Conservation (phyloP, 2,113 vertebrate genomes). For the Rhinopomastus cyanomelas region DNA sequence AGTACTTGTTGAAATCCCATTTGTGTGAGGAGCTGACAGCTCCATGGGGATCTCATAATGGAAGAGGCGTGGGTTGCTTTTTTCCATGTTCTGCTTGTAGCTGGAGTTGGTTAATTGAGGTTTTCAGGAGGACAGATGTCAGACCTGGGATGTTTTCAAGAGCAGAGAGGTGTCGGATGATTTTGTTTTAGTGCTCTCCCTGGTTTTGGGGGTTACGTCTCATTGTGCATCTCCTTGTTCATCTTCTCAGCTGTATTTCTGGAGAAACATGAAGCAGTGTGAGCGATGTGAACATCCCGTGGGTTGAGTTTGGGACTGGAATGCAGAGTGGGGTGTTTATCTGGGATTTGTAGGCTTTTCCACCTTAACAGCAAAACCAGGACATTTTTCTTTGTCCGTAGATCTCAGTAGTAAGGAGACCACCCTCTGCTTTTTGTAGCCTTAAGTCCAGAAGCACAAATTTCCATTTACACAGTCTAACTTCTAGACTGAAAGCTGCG, state of each 20-base stretch:
- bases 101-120: background rate
- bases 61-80: background rate
- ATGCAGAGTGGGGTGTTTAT: background rate
- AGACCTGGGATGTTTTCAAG: background rate
- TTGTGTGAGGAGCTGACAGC: background rate
- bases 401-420: background rate
- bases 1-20: fast-evolving
- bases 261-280: background rate
- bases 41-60: fast-evolving
- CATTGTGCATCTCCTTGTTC: background rate
- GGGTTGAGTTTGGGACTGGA: background rate
- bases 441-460: background rate
- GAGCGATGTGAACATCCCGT: background rate
- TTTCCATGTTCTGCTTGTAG: background rate
- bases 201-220: fast-evolving
- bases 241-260: background rate
- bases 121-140: background rate
- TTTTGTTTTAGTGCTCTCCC: background rate
- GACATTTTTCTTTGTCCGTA: background rate
- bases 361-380: background rate
- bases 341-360: background rate
- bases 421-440: background rate
- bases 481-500: too few relatives aligned
- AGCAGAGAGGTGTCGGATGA: background rate
- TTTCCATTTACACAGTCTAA: background rate